Base-by-base conservation (phyloP, 1,140 invertebrate species). In the Drosophila orena region DNA sequence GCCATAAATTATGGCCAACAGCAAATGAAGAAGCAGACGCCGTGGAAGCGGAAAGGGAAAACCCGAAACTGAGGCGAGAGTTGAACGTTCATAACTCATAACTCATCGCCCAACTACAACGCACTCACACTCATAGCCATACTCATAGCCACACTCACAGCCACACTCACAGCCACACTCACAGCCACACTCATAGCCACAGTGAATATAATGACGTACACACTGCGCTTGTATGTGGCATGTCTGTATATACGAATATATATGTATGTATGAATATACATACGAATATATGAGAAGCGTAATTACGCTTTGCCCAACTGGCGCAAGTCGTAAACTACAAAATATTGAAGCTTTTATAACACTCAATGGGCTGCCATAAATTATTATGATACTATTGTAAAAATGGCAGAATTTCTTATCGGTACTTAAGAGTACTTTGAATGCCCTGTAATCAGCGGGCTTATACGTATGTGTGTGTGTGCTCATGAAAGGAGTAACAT, bases 301-400 rank as follows among this genome's bases (percentile, higher is more conserved):
- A 88, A 88, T 88, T 88, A 89, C 83, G 72, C 84, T 81, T 77
- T 73, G 77, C 84, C 75, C 84, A 83, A 86, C 79, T 79, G 84
- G 84, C 76, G 79, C 76, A 90, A 80, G 85, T 81, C 84, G 91
- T 91, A 91, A 91, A 91, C 89, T 91, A 91, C 78, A 79, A 81
- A 91, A 91, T 91, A 91, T 91, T 91, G 89, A 91, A 89, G 89
- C 72, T 91, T 91, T 91, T 91, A 91, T 91, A 90, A 73, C 80
- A 88, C 83, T 81, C 83, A 88, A 91, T 91, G 78, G 89, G 72
- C 68, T 43, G 79, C 74, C 74, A 91, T 91, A 91, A 91, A 91
- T 91, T 91, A 91, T 91, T 88, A 91, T 91, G 88, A 83, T 88
- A 79, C 79, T 77, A 88, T 88, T 91, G 88, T 88, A 84, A 84